These are phyloP conservation scores for Orussus abietinus DNA, from an alignment of 1,140 invertebrate genomes.

Conservation along the genomic window DNA sequence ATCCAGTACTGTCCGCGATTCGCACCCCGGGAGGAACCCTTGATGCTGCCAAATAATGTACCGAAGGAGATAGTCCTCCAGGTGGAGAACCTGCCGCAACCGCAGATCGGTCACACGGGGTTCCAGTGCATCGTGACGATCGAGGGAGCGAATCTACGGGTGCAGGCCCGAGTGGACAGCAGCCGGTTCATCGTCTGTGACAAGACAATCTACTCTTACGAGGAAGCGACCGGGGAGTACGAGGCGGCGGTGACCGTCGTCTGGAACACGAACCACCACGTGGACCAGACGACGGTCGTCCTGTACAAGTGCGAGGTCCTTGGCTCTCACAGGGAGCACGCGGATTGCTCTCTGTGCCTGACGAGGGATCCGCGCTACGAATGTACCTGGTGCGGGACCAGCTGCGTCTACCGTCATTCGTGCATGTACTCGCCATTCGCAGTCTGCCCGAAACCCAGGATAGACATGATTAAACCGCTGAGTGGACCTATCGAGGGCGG, in stretches of 20 bases:
- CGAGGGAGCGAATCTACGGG: conserved; percentile 82
- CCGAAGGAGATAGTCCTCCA: conserved; percentile 83
- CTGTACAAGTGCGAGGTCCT: conserved; percentile 93
- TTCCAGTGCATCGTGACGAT: conserved; percentile 90
- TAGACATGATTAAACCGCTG: conserved; percentile 91
- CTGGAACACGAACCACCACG: conserved; percentile 89
- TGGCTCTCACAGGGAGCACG: conserved; percentile 85
- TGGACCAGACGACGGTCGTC: conserved; percentile 84
- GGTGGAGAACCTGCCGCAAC: conserved; percentile 85
- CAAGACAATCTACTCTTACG: conserved; percentile 88
- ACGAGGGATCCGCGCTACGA: conserved; percentile 83
- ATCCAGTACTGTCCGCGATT: conserved; percentile 79
- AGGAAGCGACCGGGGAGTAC: conserved; percentile 79
- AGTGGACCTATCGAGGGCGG: conserved; percentile 95
- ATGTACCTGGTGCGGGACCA: conserved; percentile 88
- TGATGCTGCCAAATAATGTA: conserved; percentile 83
- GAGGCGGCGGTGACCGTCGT: conserved; percentile 84
- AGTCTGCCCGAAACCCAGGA: conserved; percentile 87
- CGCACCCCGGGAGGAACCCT: conserved; percentile 59
- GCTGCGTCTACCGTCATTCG: conserved; percentile 79
- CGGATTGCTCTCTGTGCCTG: conserved; percentile 91
- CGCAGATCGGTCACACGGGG: conserved; percentile 78
- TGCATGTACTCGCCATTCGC: conserved; percentile 69
- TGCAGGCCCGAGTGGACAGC: conserved; percentile 79
- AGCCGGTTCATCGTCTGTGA: conserved; percentile 84